Conservation (phyloP, 2,113 vertebrate species). For the Tricholaema leucomelas region DNA sequence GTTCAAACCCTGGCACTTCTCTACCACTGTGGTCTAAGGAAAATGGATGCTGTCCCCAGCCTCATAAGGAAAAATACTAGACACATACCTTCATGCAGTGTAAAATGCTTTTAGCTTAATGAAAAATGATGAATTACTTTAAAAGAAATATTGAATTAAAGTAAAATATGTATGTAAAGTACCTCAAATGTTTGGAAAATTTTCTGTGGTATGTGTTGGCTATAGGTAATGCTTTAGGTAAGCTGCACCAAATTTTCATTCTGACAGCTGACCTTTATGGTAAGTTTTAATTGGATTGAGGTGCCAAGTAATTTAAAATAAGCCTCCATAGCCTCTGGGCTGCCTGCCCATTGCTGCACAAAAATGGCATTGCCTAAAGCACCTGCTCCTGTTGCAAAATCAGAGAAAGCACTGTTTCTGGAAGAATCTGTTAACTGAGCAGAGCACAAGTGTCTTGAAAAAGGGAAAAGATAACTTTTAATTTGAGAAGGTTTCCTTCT, state of each 20-base stretch:
- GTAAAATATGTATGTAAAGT: not conserved
- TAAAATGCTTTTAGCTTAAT: not conserved
- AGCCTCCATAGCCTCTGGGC: not conserved
- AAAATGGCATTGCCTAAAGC: not conserved
- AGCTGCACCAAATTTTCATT: not conserved
- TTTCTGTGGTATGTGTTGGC: not conserved
- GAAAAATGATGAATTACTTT: not conserved
- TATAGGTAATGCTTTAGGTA: not conserved
- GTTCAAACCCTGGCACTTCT: too few species aligned
- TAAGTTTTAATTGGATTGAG: not conserved
- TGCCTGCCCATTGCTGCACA: not conserved
- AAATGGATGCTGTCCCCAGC: not conserved
- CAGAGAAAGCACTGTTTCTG: not conserved
- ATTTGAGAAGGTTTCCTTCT: not conserved
- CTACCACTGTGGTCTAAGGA: not conserved
- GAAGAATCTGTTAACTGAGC: not conserved
- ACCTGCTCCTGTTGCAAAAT: not conserved
- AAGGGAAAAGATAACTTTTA: not conserved
- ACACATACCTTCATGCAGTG: not conserved
- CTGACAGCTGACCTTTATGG: not conserved
- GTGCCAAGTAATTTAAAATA: conserved; percentile 45
- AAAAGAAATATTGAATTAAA: not conserved
- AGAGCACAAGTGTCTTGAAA: not conserved
- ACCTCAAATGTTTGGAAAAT: not conserved
- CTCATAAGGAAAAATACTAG: not conserved